These are phyloP conservation scores for Orchestes rusci DNA, from an alignment of 2,888 invertebrate genomes.

Conservation along the genomic window DNA sequence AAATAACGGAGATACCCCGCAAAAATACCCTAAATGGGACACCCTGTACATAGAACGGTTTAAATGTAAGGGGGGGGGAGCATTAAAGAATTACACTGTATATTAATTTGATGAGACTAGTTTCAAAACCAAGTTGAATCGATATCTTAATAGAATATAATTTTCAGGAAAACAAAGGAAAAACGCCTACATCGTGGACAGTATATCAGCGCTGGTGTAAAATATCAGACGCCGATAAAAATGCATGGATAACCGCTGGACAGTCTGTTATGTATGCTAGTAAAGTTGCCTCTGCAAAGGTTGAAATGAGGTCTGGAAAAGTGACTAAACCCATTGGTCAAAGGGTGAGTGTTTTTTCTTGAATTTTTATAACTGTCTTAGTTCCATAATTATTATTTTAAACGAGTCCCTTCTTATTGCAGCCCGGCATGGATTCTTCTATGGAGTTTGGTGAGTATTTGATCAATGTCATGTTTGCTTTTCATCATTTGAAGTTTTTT, in stretches of 20 bases:
- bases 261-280: slow-evolving; percentile 65
- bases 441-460: slow-evolving; percentile 17
- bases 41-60: no score
- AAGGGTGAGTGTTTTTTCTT: slow-evolving; percentile 12
- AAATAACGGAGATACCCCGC: no score
- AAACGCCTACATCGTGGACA: slow-evolving; percentile 58
- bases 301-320: slow-evolving; percentile 41
- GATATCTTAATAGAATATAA: no score
- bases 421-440: slow-evolving; percentile 1
- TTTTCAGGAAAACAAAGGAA: no score
- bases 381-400: no score
- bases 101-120: no score
- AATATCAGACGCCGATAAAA: slow-evolving; percentile 64
- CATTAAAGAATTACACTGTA: no score
- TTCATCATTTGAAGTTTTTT: no score
- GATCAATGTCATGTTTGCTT: background rate
- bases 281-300: slow-evolving; percentile 60
- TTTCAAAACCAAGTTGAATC: no score
- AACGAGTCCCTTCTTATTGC: no score
- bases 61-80: no score
- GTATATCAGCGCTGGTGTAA: slow-evolving; percentile 80
- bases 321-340: slow-evolving; percentile 24
- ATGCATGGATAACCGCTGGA: slow-evolving; percentile 75
- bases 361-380: background rate
- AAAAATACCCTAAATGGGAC: no score